A percentile compares a stretch with the other conserved stretches of the same genome.
These are phyloP conservation scores for Dendrolimus kikuchii DNA, from an alignment of 1,140 invertebrate genomes.

Conservation along the genomic window DNA sequence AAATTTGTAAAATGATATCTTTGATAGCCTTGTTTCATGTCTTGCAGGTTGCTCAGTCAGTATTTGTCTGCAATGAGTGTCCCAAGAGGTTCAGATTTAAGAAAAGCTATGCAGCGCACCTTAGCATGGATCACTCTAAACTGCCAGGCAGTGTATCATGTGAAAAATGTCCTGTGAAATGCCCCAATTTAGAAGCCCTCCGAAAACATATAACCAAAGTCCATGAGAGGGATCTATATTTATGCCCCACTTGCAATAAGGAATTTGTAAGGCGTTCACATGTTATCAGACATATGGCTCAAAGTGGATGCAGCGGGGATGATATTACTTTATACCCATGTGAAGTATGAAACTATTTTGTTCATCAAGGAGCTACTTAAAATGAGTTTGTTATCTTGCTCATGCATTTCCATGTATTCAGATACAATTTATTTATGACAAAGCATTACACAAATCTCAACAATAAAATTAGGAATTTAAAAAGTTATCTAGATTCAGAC, in stretches of 20 bases:
- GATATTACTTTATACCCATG: conserved; percentile 29
- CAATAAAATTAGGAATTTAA: too few species aligned
- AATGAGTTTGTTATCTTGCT: not conserved
- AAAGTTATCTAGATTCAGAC: too few species aligned
- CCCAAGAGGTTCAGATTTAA: conserved; percentile 51
- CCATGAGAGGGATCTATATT: conserved; percentile 39
- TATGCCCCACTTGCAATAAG: conserved; percentile 42
- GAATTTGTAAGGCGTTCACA: conserved; percentile 48
- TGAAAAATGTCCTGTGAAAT: conserved; percentile 34
- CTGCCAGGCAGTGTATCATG: conserved; percentile 41
- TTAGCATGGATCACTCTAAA: conserved; percentile 45
- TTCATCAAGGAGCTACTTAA: too few species aligned
- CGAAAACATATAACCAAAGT: conserved; percentile 35
- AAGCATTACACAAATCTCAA: too few species aligned
- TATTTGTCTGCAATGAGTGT: conserved; percentile 40
- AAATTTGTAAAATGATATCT: too few species aligned
- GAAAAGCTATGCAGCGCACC: conserved; percentile 34
- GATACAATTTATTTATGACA: too few species aligned
- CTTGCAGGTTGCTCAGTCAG: conserved; percentile 19
- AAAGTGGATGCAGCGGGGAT: conserved; percentile 51
- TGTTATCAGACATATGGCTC: conserved; percentile 48
- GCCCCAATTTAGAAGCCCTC: conserved; percentile 34
- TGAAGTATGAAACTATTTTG: conserved; percentile 38
- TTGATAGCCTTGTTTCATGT: conserved; percentile 1
- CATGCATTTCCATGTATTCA: not conserved